Percentiles rank a stretch among this genome's conserved stretches.
Conservation (phyloP, 2,888 invertebrate species). For the Achlya flavicornis region DNA sequence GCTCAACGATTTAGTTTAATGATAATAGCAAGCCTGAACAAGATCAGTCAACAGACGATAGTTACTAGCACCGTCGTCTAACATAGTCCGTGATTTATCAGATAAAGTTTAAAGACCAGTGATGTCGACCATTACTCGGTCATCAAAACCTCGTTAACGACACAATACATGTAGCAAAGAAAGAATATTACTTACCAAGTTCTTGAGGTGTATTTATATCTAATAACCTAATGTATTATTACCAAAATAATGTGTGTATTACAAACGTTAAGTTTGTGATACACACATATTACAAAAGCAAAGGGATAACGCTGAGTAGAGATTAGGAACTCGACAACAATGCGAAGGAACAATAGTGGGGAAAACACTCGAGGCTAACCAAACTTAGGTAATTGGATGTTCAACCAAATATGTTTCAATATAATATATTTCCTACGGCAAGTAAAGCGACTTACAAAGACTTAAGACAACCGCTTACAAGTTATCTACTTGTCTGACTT, state of each 20-base stretch:
- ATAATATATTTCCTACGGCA: slow-evolving; percentile 21
- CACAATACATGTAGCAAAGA: background rate
- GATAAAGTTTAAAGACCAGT: too few relatives aligned
- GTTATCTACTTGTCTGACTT: background rate
- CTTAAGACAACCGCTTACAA: slow-evolving; percentile 5
- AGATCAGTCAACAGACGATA: background rate
- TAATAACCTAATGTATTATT: background rate
- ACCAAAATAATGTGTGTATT: background rate
- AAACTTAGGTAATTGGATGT: slow-evolving; percentile 38
- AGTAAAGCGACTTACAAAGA: slow-evolving; percentile 19
- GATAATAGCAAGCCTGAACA: background rate
- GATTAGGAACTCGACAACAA: slow-evolving; percentile 36
- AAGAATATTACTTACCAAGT: background rate
- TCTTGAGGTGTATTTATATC: background rate
- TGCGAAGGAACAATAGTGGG: slow-evolving; percentile 32
- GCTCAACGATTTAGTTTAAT: background rate
- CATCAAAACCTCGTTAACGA: background rate
- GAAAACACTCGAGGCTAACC: slow-evolving; percentile 31
- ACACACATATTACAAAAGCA: too few relatives aligned
- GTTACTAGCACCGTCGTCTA: too few relatives aligned
- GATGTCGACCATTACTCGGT: background rate
- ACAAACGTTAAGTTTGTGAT: background rate
- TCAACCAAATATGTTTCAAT: slow-evolving; percentile 22
- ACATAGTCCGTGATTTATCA: too few relatives aligned
- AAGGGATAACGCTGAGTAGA: slow-evolving; percentile 17